Evolutionary conservation across 2,888 invertebrate genomes (phyloP).

Genomic region (Mimas tiliae): DNA sequence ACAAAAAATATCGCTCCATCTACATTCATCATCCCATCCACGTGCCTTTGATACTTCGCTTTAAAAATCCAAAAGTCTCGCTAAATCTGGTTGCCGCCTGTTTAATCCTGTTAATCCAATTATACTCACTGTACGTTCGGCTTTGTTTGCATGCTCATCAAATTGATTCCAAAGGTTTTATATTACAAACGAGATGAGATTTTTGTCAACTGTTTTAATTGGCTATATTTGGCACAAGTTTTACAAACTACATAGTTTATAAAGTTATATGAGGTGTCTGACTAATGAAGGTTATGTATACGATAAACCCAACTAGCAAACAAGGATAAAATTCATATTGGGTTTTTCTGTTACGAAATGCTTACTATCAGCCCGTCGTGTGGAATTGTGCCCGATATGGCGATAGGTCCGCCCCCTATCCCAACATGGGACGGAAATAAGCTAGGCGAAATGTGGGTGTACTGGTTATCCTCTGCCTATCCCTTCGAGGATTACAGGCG

Average conservation of each 20-base stretch:
- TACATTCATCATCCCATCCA: conserved; percentile 4
- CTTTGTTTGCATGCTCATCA: conserved; percentile 4
- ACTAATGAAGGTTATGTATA: too few species aligned
- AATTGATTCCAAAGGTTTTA: background rate
- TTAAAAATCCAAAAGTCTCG: conserved; percentile 11
- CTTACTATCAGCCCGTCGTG: too few species aligned
- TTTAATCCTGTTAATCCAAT: conserved; percentile 18
- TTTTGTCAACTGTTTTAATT: conserved; percentile 8
- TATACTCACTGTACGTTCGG: background rate
- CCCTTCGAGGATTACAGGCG: too few species aligned
- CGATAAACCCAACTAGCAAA: too few species aligned
- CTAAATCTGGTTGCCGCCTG: background rate
- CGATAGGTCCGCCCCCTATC: too few species aligned
- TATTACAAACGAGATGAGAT: background rate
- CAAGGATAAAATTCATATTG: too few species aligned
- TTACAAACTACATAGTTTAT: background rate
- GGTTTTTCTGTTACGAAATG: too few species aligned
- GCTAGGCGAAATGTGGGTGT: too few species aligned
- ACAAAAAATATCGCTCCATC: background rate
- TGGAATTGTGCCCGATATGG: too few species aligned
- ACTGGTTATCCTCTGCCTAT: too few species aligned
- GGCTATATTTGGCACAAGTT: background rate
- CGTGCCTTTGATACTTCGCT: conserved; percentile 1
- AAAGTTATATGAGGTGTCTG: too few species aligned
- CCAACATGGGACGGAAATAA: too few species aligned